Evolutionary conservation across 2,888 invertebrate species (phyloP).

Genomic region (Morinoia aosen): DNA sequence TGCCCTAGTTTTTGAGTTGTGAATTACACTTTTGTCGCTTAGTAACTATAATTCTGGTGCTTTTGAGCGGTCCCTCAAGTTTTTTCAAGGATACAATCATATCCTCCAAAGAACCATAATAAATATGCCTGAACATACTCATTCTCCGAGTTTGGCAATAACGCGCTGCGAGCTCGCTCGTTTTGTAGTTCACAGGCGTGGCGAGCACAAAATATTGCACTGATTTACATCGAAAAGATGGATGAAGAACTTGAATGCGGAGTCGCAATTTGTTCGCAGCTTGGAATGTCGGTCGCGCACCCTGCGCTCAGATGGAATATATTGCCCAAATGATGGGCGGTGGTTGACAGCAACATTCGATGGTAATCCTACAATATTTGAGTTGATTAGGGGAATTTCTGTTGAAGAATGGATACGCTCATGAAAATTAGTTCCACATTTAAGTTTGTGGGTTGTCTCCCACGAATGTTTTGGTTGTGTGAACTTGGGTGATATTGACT

Average conservation of each 20-base stretch:
- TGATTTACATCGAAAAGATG: conserved; percentile 4
- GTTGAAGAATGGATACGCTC: too few relatives aligned
- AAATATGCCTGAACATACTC: background rate
- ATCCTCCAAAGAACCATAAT: background rate
- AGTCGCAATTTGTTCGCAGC: background rate
- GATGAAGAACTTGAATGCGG: background rate
- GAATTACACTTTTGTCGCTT: background rate
- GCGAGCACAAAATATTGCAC: background rate
- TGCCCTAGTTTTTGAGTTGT: background rate
- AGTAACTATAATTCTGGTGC: background rate
- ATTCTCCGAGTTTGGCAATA: background rate
- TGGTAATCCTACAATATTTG: background rate
- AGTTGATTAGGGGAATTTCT: too few relatives aligned
- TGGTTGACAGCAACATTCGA: background rate
- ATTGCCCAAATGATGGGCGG: background rate
- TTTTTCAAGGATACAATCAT: background rate
- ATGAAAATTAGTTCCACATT: too few relatives aligned
- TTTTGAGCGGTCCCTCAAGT: background rate
- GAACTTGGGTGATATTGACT: background rate
- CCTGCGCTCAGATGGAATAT: background rate
- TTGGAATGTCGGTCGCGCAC: background rate
- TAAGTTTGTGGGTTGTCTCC: background rate
- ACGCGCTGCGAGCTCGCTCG: background rate
- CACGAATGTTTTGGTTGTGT: background rate
- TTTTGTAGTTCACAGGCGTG: background rate